Evolutionary conservation across 2,113 vertebrate species (phyloP).

Genomic region (Zootoca vivipara): DNA sequence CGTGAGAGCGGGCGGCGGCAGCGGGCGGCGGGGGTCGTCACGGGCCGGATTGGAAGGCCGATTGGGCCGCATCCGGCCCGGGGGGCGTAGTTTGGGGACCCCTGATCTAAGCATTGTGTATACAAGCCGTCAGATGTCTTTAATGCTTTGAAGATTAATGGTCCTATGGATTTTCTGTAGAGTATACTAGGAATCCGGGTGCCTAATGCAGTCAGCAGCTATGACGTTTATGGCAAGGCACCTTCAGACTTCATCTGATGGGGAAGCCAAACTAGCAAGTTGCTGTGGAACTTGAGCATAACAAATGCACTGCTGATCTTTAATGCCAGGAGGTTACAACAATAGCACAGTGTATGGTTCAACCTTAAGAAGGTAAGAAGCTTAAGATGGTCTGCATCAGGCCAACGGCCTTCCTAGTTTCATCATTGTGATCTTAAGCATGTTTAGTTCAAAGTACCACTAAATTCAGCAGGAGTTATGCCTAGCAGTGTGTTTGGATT

Average conservation of each 20-base stretch:
- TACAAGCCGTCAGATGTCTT: conserved; percentile 4
- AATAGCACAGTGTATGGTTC: not conserved
- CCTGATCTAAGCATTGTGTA: not conserved
- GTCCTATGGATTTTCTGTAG: conserved; percentile 12
- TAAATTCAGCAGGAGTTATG: not conserved
- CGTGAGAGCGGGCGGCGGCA: too few species aligned
- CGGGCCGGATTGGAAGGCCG: too few species aligned
- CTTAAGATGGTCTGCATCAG: too few species aligned
- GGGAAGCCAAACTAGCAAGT: conserved; percentile 5
- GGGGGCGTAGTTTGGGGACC: too few species aligned
- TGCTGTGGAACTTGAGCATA: not conserved
- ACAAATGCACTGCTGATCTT: not conserved
- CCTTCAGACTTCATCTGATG: not conserved
- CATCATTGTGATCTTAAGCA: not conserved
- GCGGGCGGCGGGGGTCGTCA: too few species aligned
- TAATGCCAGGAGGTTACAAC: not conserved
- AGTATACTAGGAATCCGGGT: not conserved
- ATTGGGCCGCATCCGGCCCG: too few species aligned
- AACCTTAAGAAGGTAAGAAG: not conserved
- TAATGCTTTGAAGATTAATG: conserved; percentile 23
- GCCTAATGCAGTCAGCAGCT: not conserved
- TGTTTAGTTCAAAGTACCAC: not conserved
- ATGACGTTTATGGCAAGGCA: conserved; percentile 4
- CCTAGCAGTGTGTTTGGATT: not conserved
- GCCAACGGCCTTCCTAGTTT: too few species aligned